phyloP scores from a whole-genome alignment of 2,888 invertebrate species.

The Dyspetes luteomarginatus region DNA sequence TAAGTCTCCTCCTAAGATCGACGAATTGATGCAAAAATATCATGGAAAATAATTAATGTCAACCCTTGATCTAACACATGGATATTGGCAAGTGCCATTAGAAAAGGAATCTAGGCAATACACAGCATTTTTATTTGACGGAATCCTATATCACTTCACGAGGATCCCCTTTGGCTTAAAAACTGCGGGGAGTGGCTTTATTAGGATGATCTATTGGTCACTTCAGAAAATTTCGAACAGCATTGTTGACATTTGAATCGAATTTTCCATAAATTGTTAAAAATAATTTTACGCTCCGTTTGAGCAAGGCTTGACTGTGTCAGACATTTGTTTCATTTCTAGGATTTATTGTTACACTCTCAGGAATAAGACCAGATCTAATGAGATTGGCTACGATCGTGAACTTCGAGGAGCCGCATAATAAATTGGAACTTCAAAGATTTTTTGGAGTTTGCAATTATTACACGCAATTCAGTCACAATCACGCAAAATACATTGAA shows the following conservation, averaged over 20 bases:
- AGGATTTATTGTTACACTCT: slow-evolving; percentile 44
- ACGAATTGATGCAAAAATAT: slow-evolving; percentile 54
- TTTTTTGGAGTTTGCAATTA: slow-evolving; percentile 59
- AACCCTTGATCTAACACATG: slow-evolving; percentile 36
- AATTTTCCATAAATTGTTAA: slow-evolving; percentile 60
- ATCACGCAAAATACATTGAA: slow-evolving; percentile 47
- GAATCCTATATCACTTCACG: slow-evolving; percentile 69
- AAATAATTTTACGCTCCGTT: slow-evolving; percentile 68
- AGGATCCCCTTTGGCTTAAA: slow-evolving; percentile 74
- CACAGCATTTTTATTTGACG: slow-evolving; percentile 68
- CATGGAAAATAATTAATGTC: slow-evolving; percentile 24
- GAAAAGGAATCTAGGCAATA: slow-evolving; percentile 30
- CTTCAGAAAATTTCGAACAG: slow-evolving; percentile 68
- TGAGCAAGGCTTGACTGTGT: slow-evolving; percentile 30
- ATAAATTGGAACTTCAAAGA: slow-evolving; percentile 67
- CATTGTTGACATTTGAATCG: slow-evolving; percentile 66
- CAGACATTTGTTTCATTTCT: slow-evolving; percentile 62
- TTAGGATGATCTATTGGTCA: slow-evolving; percentile 73
- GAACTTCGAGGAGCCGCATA: slow-evolving; percentile 68
- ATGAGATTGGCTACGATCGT: slow-evolving; percentile 65
- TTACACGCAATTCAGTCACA: slow-evolving; percentile 18
- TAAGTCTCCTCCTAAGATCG: slow-evolving; percentile 41
- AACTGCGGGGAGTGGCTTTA: slow-evolving; percentile 68
- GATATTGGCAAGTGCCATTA: too few species aligned
- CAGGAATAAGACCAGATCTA: slow-evolving; percentile 46